Conservation (phyloP, 1,140 invertebrate species). For the Conopomorpha cramerella region DNA sequence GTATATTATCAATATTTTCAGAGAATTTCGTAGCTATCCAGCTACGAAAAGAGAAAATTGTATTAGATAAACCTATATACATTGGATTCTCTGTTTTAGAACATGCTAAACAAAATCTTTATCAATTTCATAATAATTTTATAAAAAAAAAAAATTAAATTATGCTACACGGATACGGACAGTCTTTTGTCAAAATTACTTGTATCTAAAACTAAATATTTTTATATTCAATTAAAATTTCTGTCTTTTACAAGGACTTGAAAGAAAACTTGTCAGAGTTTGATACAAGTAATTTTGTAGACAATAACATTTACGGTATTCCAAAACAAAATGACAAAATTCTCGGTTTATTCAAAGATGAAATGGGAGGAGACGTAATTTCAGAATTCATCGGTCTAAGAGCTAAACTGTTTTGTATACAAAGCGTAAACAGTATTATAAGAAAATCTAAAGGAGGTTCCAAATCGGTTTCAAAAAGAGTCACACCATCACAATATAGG, state of each 20-base stretch:
- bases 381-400: not conserved
- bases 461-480: too few relatives aligned
- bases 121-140: conserved; percentile 3
- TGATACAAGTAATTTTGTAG: conserved; percentile 3
- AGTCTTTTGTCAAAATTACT: conserved; percentile 2
- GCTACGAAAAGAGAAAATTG: conserved; percentile 2
- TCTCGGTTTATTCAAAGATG: conserved; percentile 4
- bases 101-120: conserved; percentile 3
- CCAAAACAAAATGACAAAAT: conserved; percentile 1
- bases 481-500: too few relatives aligned
- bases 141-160: not conserved
- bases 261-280: not conserved
- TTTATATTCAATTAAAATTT: too few relatives aligned
- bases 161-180: conserved; percentile 5
- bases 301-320: not conserved
- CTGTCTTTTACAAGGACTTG: conserved; percentile 2
- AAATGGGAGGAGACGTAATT: not conserved
- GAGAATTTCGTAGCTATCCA: conserved; percentile 3
- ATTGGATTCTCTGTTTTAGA: conserved; percentile 3
- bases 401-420: not conserved
- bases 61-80: conserved; percentile 4
- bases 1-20: not conserved
- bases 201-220: conserved; percentile 2
- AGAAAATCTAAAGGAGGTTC: too few relatives aligned
- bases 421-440: too few relatives aligned